A percentile compares a stretch with the other conserved stretches of the same genome.
Conservation (phyloP, 1,140 invertebrate genomes). For the Ostrea denselamellosa region DNA sequence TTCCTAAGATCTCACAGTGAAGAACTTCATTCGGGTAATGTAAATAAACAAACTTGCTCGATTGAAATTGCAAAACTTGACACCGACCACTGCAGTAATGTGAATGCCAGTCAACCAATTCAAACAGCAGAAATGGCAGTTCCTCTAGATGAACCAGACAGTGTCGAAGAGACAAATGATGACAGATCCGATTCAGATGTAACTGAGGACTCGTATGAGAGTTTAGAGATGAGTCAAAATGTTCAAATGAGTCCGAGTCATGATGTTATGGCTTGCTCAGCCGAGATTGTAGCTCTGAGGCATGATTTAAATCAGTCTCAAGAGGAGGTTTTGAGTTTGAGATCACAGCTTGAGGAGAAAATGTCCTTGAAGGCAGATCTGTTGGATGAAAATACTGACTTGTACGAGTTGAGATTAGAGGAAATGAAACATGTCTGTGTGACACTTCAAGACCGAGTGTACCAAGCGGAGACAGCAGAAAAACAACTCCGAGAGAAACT, state of each 20-base stretch:
- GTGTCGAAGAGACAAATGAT: not conserved
- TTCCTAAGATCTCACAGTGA: not conserved
- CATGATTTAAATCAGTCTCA: conserved; percentile 2
- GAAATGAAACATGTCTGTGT: conserved; percentile 69
- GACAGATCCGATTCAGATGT: not conserved
- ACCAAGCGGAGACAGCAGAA: conserved; percentile 66
- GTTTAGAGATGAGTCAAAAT: not conserved
- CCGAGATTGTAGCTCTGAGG: conserved; percentile 9
- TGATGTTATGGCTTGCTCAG: not conserved
- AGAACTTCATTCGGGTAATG: not conserved
- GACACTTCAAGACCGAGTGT: conserved; percentile 68
- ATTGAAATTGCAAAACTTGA: not conserved
- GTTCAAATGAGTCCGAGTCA: not conserved
- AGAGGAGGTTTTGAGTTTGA: not conserved
- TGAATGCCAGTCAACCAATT: not conserved
- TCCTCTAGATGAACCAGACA: not conserved
- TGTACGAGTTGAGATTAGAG: conserved; percentile 59
- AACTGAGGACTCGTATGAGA: not conserved
- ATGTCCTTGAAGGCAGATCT: conserved; percentile 54
- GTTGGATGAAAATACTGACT: conserved; percentile 52
- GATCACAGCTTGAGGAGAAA: conserved; percentile 41
- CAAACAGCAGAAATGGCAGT: not conserved
- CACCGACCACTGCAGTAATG: not conserved
- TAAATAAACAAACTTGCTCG: not conserved
- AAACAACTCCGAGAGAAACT: conserved; percentile 69